A percentile compares a stretch with the other conserved stretches of the same genome.
Evolutionary conservation across 2,797 vertebrate species (phyloP).

Genomic region (Pempheris klunzingeri): DNA sequence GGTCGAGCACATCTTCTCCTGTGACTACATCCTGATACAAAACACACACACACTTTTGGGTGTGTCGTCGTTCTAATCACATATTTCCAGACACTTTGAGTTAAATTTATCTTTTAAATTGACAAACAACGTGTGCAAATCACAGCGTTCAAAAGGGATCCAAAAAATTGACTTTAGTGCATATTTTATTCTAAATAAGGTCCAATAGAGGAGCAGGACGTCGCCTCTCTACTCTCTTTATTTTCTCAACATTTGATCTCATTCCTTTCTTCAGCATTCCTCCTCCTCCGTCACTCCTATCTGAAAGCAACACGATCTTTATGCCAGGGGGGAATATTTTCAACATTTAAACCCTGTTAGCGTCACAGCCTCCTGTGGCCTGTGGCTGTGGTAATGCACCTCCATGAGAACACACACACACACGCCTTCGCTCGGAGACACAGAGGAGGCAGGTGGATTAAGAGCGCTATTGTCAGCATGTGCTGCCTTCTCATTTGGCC

Average conservation of each 20-base stretch:
- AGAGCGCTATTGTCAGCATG: constrained; percentile 54
- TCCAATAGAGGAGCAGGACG: too few relatives aligned
- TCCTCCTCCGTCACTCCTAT: neutral
- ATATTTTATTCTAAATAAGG: too few relatives aligned
- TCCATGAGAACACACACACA: constrained; percentile 56
- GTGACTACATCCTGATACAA: too few relatives aligned
- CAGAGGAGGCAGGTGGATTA: constrained; percentile 72
- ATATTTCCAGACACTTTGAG: too few relatives aligned
- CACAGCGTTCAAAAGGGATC: too few relatives aligned
- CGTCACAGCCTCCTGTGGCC: constrained; percentile 9
- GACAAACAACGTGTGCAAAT: too few relatives aligned
- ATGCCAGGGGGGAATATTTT: constrained; percentile 9
- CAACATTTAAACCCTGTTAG: constrained; percentile 38
- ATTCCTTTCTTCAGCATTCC: neutral
- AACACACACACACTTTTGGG: too few relatives aligned
- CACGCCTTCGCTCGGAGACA: constrained; percentile 55
- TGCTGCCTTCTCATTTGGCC: constrained; percentile 59
- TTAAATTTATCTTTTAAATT: too few relatives aligned
- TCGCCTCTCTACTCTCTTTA: too few relatives aligned
- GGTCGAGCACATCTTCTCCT: too few relatives aligned
- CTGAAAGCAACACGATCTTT: constrained; percentile 22
- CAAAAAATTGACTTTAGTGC: too few relatives aligned
- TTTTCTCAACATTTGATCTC: neutral
- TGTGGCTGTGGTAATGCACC: constrained; percentile 16
- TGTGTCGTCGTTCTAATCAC: too few relatives aligned